These are phyloP conservation scores for Oreochromis mossambicus DNA, from an alignment of 2,797 vertebrate genomes.

Conservation along the genomic window DNA sequence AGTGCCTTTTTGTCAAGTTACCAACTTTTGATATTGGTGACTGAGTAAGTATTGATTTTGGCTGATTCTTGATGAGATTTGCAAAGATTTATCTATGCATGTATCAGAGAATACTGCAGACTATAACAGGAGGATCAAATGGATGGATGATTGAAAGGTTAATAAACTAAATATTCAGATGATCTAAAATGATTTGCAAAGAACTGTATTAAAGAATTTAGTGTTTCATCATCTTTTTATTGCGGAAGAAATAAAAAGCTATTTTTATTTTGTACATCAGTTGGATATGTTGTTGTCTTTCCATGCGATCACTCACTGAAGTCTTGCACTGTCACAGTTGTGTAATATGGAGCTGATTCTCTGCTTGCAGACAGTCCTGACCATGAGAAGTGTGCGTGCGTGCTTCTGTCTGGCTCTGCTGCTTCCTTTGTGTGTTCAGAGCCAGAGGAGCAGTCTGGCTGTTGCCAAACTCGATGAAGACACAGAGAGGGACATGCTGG, in stretches of 20 bases:
- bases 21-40: conserved; percentile 21
- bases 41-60: conserved; percentile 48
- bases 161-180: neutral
- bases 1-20: conserved; percentile 45
- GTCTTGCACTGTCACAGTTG: neutral
- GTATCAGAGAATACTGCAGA: neutral
- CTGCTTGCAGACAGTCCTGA: conserved; percentile 33
- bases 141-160: neutral
- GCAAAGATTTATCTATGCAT: neutral
- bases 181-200: neutral
- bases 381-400: conserved; percentile 56
- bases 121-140: neutral
- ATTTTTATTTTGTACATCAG: neutral
- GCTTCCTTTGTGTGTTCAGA: conserved; percentile 55
- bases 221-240: neutral
- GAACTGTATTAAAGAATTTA: neutral
- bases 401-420: conserved; percentile 71
- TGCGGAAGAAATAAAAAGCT: neutral
- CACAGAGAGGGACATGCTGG: conserved; percentile 45
- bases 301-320: neutral
- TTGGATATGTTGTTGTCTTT: neutral
- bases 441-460: conserved; percentile 37
- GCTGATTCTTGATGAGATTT: neutral
- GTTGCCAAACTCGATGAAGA: conserved; percentile 40
- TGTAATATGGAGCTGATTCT: neutral